phyloP scores from a whole-genome alignment of 2,113 vertebrate genomes.

The Leucosticte australis region DNA sequence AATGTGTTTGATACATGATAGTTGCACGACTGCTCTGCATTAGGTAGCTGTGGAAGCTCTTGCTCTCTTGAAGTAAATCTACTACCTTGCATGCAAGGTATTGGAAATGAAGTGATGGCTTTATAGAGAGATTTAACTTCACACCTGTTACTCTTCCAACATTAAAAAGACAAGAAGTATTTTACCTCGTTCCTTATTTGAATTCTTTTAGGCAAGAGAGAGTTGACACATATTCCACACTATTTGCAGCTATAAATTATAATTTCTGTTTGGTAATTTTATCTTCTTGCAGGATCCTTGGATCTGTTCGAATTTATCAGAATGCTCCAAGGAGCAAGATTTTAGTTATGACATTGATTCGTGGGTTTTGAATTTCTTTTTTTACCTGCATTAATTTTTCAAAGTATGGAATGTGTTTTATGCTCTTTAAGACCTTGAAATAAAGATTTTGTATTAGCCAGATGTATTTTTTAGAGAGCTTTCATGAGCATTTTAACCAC shows the following conservation, averaged over 20 bases:
- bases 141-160: neutral
- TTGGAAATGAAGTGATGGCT: neutral
- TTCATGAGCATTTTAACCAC: neutral
- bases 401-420: neutral
- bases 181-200: neutral
- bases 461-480: neutral
- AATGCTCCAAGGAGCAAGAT: neutral
- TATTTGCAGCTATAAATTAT: neutral
- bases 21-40: neutral
- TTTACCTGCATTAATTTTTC: neutral
- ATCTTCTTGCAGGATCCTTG: neutral
- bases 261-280: neutral
- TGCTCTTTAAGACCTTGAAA: neutral
- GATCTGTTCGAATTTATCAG: neutral
- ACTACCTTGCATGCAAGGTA: neutral
- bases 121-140: neutral
- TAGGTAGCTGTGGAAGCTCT: neutral
- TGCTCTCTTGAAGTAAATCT: neutral
- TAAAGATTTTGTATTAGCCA: neutral
- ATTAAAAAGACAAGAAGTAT: neutral
- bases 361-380: fast-evolving
- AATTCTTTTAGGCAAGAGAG: neutral
- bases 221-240: neutral
- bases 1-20: neutral
- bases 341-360: neutral